phyloP scores from a whole-genome alignment of 2,797 vertebrate species.

The Channa striata region DNA sequence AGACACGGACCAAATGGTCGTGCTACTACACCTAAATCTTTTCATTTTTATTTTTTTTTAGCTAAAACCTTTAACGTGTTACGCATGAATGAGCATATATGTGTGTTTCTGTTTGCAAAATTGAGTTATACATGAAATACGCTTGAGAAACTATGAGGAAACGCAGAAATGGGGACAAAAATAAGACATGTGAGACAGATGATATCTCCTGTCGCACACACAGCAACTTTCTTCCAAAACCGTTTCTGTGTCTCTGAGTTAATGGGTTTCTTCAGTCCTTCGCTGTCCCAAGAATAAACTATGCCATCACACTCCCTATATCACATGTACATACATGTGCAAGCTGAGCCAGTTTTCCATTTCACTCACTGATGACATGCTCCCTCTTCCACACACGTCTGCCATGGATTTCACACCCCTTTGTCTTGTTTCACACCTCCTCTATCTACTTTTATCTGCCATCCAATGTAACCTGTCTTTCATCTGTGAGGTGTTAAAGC shows the following conservation, averaged over 20 bases:
- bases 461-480: slow-evolving; percentile 47
- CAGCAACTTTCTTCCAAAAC: background rate
- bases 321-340: slow-evolving; percentile 16
- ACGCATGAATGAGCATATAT: too few species aligned
- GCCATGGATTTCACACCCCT: slow-evolving; percentile 14
- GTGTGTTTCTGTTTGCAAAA: too few species aligned
- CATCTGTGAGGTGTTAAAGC: slow-evolving; percentile 51
- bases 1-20: background rate
- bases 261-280: background rate
- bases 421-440: slow-evolving; percentile 53
- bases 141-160: too few species aligned
- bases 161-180: too few species aligned
- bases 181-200: too few species aligned
- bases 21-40: background rate
- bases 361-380: slow-evolving; percentile 21
- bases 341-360: background rate
- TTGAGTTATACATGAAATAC: too few species aligned
- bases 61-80: background rate
- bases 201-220: background rate
- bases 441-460: slow-evolving; percentile 37
- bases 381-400: slow-evolving; percentile 31
- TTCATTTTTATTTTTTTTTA: background rate
- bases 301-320: background rate
- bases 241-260: background rate
- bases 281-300: background rate